Evolutionary conservation across 2,888 invertebrate species (phyloP), one percentile per base, ranked within the genome.

Genomic region (Dryobota labecula): DNA sequence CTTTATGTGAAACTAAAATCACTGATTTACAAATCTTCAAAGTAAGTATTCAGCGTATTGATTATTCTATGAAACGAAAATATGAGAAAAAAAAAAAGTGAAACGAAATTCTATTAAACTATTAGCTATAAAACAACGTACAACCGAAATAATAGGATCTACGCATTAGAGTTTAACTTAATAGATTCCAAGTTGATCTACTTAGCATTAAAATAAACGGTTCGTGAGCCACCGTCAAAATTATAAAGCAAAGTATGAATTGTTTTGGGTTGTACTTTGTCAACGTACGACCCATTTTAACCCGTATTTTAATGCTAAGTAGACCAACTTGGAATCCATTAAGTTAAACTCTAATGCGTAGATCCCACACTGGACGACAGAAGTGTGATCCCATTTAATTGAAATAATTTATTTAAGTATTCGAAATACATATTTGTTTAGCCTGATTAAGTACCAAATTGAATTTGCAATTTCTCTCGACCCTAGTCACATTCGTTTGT

Each of bases 371-470:
- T 54, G 30, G 20, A 9, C n/a, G 30, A 13, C 11, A 33, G n/a
- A n/a, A 41, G 0, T 2, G n/a, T n/a, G 27, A 27, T 45, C 38
- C 13, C 9, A 33, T 67, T 53, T n/a, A 47, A 65, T 20, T 63
- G 0, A 41, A 54, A 47, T 68, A 41, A 51, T 53, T 63, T 56
- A 51, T 51, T 27, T 3, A 24, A 53, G 5, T 30, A 20, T 62
- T 57, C 18, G 6, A 58, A 62, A 62, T 53, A 63, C 18, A 30
- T 79, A 54, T 58, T 69, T 63, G 57, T 27, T 57, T 66, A 24
- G 11, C 9, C 4, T 64, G 41, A 63, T 63, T 70, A 53, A 6
- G 9, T 54, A 68, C 24, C 11, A 69, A 71, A 76, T 67, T 64
- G 13, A 61, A 49, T 64, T 61, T 45, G 0, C 8, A 51, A 61